Evolutionary conservation across 2,113 vertebrate species (phyloP).

Genomic region (Leiothrix lutea): DNA sequence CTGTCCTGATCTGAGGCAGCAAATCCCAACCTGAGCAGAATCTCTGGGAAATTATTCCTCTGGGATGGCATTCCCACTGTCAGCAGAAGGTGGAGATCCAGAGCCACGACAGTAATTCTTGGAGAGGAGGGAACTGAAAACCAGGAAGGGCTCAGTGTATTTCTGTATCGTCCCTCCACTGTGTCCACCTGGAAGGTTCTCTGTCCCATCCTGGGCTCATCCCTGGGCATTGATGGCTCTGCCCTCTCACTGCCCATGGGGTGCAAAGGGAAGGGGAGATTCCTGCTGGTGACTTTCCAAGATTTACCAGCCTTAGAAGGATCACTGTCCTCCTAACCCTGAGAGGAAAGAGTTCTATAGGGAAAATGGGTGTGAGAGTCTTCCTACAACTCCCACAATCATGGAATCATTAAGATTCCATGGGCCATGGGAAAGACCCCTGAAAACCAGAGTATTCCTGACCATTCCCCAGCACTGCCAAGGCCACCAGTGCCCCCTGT

Average conservation of each 20-base stretch:
- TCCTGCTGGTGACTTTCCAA: neutral
- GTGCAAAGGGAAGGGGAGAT: neutral
- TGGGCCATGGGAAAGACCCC: neutral
- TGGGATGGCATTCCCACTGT: fast-evolving
- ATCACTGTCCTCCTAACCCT: neutral
- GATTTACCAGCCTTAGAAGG: neutral
- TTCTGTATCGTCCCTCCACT: fast-evolving
- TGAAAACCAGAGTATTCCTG: no score
- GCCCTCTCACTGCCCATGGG: neutral
- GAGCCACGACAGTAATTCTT: fast-evolving
- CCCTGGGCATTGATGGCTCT: fast-evolving
- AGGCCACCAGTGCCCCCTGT: fast-evolving
- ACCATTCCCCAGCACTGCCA: neutral
- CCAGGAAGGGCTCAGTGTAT: neutral
- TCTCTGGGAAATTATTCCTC: neutral
- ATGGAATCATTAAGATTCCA: neutral
- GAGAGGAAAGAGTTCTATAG: neutral
- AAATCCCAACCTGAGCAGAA: fast-evolving
- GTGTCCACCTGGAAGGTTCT: neutral
- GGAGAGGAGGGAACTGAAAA: neutral
- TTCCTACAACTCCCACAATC: neutral
- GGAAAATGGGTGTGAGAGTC: neutral
- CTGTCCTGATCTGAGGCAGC: neutral
- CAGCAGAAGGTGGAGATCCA: neutral
- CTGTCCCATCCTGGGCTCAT: neutral